These are phyloP conservation scores for Mastomys coucha DNA, from an alignment of 2,113 vertebrate genomes.

Conservation along the genomic window DNA sequence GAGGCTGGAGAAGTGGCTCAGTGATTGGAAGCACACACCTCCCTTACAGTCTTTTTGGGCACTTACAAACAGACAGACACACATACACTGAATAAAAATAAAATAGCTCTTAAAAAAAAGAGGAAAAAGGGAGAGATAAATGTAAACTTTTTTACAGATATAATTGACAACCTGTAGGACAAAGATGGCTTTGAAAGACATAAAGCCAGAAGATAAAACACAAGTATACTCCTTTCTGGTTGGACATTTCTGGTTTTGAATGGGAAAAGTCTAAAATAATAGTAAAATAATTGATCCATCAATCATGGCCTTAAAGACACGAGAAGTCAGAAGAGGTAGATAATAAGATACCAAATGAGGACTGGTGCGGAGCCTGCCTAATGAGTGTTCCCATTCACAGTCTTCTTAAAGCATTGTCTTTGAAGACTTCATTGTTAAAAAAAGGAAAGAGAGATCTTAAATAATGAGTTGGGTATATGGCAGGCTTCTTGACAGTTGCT, in stretches of 20 bases:
- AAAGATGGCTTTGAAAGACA: background rate
- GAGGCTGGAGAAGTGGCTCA: background rate
- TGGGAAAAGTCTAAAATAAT: constrained; percentile 60
- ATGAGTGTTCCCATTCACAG: constrained; percentile 34
- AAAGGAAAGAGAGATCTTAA: constrained; percentile 15
- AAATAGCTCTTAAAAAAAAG: background rate
- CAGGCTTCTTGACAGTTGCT: background rate
- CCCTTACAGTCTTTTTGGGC: background rate
- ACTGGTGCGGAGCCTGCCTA: constrained; percentile 11
- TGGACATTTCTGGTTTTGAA: background rate
- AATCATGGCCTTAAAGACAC: constrained; percentile 8
- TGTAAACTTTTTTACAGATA: background rate
- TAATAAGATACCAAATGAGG: constrained; percentile 36
- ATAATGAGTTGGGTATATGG: background rate
- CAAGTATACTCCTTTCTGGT: background rate
- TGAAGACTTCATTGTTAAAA: constrained; percentile 15
- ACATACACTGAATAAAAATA: background rate
- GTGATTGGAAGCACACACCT: background rate
- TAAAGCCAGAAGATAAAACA: background rate
- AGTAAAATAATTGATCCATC: constrained; percentile 56
- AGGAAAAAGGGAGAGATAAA: background rate
- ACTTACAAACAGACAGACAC: no score
- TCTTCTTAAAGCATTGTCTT: constrained; percentile 43
- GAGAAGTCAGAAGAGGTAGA: constrained; percentile 48
- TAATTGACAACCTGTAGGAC: background rate